Conservation (phyloP, 2,797 vertebrate species). For the Spinibarbus caldwelli region DNA sequence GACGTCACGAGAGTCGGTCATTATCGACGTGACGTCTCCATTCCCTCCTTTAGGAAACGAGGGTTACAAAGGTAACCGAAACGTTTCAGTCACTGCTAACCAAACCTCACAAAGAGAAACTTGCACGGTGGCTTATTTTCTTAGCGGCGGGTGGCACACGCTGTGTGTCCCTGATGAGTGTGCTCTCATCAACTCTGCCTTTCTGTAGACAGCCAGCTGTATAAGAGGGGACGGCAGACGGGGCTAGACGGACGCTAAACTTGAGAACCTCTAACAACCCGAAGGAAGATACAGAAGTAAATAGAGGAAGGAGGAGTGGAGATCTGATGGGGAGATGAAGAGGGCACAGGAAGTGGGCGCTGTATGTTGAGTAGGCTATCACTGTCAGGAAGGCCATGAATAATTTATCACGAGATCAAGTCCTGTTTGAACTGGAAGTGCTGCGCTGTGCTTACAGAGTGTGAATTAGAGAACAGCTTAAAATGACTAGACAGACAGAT, state of each 20-base stretch:
- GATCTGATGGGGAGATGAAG: background rate
- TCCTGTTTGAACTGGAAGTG: slow-evolving; percentile 65
- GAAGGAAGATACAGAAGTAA: background rate
- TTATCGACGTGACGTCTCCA: no score
- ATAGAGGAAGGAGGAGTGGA: background rate
- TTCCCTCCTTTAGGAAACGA: no score
- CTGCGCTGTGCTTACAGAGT: slow-evolving; percentile 50
- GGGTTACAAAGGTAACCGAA: no score
- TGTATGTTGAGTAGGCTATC: slow-evolving; percentile 62
- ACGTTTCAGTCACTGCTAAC: no score
- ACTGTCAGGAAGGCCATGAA: slow-evolving; percentile 73
- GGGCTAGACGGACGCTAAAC: background rate
- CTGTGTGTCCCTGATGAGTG: slow-evolving; percentile 20
- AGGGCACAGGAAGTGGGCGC: slow-evolving; percentile 54
- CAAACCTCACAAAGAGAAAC: no score
- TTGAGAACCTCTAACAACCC: background rate
- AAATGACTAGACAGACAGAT: background rate
- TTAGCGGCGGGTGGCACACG: slow-evolving; percentile 16
- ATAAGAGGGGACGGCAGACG: background rate
- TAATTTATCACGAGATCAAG: slow-evolving; percentile 76
- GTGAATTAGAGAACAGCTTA: background rate
- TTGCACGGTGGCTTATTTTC: no score
- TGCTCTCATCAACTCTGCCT: background rate
- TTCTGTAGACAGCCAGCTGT: slow-evolving; percentile 42
- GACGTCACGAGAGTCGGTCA: no score